Evolutionary conservation across 1,140 invertebrate genomes (phyloP).

Genomic region (Bemisia tabaci): DNA sequence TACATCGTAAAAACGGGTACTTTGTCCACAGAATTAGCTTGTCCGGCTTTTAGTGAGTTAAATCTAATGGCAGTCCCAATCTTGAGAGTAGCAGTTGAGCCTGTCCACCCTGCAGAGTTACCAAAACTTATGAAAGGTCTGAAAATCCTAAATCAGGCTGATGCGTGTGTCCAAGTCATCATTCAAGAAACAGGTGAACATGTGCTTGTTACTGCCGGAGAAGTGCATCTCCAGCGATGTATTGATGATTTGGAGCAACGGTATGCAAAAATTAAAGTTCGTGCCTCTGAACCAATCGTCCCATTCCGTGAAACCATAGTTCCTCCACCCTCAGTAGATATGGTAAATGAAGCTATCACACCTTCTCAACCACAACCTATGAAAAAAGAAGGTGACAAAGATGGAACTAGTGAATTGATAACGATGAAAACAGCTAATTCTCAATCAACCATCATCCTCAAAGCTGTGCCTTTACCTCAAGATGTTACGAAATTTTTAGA

Average conservation of each 20-base stretch:
- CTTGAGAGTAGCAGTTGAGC: slow-evolving; percentile 87
- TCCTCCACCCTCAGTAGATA: slow-evolving; percentile 63
- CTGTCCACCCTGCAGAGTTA: slow-evolving; percentile 66
- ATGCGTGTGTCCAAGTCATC: slow-evolving; percentile 70
- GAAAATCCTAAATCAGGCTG: slow-evolving; percentile 76
- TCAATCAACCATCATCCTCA: slow-evolving; percentile 55
- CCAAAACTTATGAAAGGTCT: slow-evolving; percentile 60
- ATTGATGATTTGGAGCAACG: slow-evolving; percentile 60
- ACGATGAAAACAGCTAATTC: slow-evolving; percentile 54
- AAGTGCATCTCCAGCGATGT: slow-evolving; percentile 95
- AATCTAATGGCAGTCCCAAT: slow-evolving; percentile 72
- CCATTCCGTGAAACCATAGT: slow-evolving; percentile 91
- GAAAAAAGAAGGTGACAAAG: slow-evolving; percentile 19
- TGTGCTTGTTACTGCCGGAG: slow-evolving; percentile 90
- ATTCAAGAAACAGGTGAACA: slow-evolving; percentile 91
- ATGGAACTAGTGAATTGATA: slow-evolving; percentile 33
- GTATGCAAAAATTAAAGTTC: slow-evolving; percentile 79
- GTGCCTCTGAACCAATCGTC: slow-evolving; percentile 89
- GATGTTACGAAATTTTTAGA: slow-evolving; percentile 56
- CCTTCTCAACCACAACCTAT: neutral
- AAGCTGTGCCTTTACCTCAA: slow-evolving; percentile 63
- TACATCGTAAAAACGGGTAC: slow-evolving; percentile 83
- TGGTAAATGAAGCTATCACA: slow-evolving; percentile 72
- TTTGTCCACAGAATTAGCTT: slow-evolving; percentile 65
- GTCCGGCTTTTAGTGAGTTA: slow-evolving; percentile 79